Percentiles rank a stretch among this genome's conserved stretches.
phyloP scores from a whole-genome alignment of 2,113 vertebrate species.

The Strigops habroptila region DNA sequence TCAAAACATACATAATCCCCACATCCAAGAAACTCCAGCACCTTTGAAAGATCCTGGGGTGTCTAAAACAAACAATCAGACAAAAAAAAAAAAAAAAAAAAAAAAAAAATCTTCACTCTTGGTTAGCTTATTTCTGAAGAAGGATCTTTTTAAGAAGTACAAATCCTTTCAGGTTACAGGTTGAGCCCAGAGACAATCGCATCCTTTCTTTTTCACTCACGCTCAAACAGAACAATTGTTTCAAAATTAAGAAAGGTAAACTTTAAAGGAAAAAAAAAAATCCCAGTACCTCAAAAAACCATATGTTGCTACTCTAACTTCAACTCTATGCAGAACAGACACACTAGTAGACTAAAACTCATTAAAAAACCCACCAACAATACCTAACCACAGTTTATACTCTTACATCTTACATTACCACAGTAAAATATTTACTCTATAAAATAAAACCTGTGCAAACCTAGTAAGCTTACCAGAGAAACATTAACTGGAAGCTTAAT shows the following conservation, averaged over 20 bases:
- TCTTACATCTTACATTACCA: neutral
- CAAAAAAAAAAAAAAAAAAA: too few species aligned
- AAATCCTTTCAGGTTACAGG: neutral
- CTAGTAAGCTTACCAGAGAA: neutral
- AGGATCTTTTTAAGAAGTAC: neutral
- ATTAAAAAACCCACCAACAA: neutral
- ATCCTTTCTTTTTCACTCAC: neutral
- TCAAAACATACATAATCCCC: neutral
- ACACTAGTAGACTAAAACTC: neutral
- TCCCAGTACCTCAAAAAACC: neutral
- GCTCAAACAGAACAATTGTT: neutral
- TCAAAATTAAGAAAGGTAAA: neutral
- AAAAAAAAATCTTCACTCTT: neutral
- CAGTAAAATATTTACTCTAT: neutral
- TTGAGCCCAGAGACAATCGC: neutral
- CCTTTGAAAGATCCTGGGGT: neutral
- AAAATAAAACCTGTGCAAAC: neutral
- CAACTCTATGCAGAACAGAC: neutral
- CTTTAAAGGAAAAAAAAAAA: neutral
- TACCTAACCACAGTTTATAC: neutral
- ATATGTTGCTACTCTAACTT: neutral
- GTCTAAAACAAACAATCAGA: neutral
- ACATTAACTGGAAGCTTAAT: neutral
- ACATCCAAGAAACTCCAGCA: neutral
- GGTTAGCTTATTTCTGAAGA: neutral